Percentiles rank a stretch among this genome's conserved stretches.
Conservation (phyloP, 2,113 vertebrate genomes). For the Tachuris rubrigastra region DNA sequence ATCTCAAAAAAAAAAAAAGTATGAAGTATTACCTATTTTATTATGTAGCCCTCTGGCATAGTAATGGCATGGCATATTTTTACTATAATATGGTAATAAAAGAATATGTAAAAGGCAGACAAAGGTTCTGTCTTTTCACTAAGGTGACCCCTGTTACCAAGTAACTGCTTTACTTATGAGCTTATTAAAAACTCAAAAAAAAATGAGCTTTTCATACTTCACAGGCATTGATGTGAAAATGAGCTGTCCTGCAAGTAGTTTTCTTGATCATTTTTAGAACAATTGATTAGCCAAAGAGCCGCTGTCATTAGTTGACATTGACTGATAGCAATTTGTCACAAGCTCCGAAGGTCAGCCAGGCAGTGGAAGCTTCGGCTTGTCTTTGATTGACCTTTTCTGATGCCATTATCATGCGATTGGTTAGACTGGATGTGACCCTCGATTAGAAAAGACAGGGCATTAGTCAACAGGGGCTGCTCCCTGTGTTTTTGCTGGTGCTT, state of each 20-base stretch:
- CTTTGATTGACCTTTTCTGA: conserved; percentile 85
- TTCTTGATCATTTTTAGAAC: conserved; percentile 88
- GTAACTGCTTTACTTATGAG: conserved; percentile 88
- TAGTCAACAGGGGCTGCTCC: conserved; percentile 73
- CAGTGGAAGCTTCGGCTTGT: conserved; percentile 78
- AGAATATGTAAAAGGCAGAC: conserved; percentile 82
- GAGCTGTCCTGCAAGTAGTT: conserved; percentile 82
- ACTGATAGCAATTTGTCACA: conserved; percentile 89
- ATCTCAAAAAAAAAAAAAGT: conserved; percentile 32
- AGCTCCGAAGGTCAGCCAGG: conserved; percentile 90
- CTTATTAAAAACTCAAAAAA: conserved; percentile 88
- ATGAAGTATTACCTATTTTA: conserved; percentile 73
- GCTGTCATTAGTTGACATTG: conserved; percentile 86
- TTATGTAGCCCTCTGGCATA: conserved; percentile 79
- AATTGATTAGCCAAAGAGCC: conserved; percentile 89
- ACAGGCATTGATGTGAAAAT: conserved; percentile 87
- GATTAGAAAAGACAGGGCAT: conserved; percentile 76
- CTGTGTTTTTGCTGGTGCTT: conserved; percentile 53
- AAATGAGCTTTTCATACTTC: conserved; percentile 88
- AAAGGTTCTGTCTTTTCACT: conserved; percentile 81
- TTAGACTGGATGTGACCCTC: conserved; percentile 77
- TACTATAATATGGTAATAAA: conserved; percentile 85
- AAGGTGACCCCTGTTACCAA: conserved; percentile 87
- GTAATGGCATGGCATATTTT: conserved; percentile 77
- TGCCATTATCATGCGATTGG: conserved; percentile 82